Conservation (phyloP, 92 coral and sea anemone species). For the Porites rus region DNA sequence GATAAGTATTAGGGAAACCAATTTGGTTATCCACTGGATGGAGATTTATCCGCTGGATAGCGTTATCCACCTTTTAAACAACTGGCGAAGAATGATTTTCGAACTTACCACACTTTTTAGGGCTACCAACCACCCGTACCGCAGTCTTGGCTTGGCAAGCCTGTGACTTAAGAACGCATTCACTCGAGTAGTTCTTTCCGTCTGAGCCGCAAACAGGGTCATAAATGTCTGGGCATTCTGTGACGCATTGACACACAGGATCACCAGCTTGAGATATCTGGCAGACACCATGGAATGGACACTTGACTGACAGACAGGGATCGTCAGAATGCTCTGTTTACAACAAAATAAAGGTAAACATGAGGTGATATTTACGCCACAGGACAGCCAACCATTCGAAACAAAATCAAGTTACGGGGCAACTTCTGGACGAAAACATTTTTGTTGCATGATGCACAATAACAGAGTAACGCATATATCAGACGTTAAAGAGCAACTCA, state of each 20-base stretch:
- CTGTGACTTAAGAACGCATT: conserved; percentile 50
- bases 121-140: conserved; percentile 25
- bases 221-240: conserved; percentile 44
- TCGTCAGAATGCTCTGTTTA: conserved; percentile 37
- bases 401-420: no score
- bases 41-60: no score
- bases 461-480: no score
- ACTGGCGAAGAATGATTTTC: neutral
- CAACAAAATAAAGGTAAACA: neutral
- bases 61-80: neutral
- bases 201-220: conserved; percentile 75
- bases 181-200: conserved; percentile 64
- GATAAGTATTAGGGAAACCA: no score
- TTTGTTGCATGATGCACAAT: no score
- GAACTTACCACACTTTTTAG: conserved; percentile 40
- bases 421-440: no score
- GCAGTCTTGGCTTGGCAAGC: conserved; percentile 40
- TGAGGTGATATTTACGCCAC: no score
- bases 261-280: conserved; percentile 40
- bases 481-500: no score
- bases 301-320: conserved; percentile 26
- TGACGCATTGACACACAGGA: conserved; percentile 61
- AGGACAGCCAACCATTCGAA: no score
- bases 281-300: conserved; percentile 48
- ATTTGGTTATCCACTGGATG: no score